These are phyloP conservation scores for Lepus timidus DNA, from an alignment of 2,113 vertebrate species.

Conservation along the genomic window DNA sequence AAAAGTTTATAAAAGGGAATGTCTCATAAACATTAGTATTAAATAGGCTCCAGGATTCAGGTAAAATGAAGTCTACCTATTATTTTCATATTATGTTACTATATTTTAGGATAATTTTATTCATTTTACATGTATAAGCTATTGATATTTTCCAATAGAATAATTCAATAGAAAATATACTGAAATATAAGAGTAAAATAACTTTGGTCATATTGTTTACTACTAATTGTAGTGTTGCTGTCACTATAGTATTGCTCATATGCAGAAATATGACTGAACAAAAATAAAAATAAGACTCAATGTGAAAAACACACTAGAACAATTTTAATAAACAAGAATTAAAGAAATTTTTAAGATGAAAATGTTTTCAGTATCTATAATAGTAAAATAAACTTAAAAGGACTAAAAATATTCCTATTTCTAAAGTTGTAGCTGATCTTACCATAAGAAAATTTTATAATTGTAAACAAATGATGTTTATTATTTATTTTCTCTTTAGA, in stretches of 20 bases:
- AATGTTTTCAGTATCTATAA: neutral
- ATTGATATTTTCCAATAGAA: constrained; percentile 27
- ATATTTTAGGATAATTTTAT: constrained; percentile 39
- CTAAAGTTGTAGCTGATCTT: constrained; percentile 40
- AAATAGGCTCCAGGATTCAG: constrained; percentile 36
- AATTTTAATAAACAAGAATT: constrained; percentile 14
- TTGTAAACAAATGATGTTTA: constrained; percentile 11
- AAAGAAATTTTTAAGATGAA: constrained; percentile 5
- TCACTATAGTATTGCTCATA: constrained; percentile 5
- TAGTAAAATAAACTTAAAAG: constrained; percentile 29
- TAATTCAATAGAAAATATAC: constrained; percentile 53
- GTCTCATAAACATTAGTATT: constrained; percentile 52
- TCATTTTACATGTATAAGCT: constrained; percentile 53
- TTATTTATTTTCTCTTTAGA: constrained; percentile 43
- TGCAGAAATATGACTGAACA: neutral
- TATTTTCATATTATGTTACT: constrained; percentile 40
- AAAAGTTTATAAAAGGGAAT: neutral
- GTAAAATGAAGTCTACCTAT: constrained; percentile 58
- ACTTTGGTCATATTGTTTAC: neutral
- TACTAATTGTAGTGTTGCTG: neutral
- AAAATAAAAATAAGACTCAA: constrained; percentile 4
- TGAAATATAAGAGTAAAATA: constrained; percentile 66
- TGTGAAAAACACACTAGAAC: constrained; percentile 45
- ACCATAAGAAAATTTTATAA: constrained; percentile 29
- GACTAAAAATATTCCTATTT: neutral